Conservation (phyloP, 2,113 vertebrate genomes). For the Paradisaea rubra region DNA sequence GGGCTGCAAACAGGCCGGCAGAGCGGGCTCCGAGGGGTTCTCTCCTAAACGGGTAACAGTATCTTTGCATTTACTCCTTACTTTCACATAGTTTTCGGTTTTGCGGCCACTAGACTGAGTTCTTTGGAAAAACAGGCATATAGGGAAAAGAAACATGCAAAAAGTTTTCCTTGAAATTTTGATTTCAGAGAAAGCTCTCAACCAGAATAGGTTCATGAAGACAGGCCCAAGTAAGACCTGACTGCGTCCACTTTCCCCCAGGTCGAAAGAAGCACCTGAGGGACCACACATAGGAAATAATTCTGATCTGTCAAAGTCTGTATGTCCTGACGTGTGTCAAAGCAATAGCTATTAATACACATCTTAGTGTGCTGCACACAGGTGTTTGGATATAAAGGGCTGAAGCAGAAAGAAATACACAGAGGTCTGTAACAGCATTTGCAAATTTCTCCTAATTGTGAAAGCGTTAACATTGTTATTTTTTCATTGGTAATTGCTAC, state of each 20-base stretch:
- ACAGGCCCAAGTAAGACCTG: not conserved
- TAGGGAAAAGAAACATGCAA: not conserved
- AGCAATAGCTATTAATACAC: not conserved
- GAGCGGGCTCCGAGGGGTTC: accelerated
- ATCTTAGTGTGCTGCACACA: not conserved
- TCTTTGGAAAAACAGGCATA: not conserved
- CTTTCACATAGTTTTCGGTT: not conserved
- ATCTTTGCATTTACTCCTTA: not conserved
- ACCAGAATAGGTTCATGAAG: not conserved
- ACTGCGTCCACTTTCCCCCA: not conserved
- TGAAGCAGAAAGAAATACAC: not conserved
- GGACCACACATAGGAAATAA: not conserved
- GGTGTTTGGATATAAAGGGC: not conserved
- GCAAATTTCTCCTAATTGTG: not conserved
- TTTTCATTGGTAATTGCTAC: not conserved
- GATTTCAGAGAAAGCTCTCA: not conserved
- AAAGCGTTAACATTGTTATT: not conserved
- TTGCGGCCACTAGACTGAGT: not conserved
- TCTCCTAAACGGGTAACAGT: not conserved
- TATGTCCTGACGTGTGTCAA: not conserved
- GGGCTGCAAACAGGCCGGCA: not conserved
- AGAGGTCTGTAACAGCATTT: not conserved
- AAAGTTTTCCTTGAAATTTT: not conserved
- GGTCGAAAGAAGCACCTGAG: not conserved
- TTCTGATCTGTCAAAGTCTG: not conserved